These are phyloP conservation scores for Lucilia sericata DNA, from an alignment of 1,140 invertebrate species.

Conservation along the genomic window DNA sequence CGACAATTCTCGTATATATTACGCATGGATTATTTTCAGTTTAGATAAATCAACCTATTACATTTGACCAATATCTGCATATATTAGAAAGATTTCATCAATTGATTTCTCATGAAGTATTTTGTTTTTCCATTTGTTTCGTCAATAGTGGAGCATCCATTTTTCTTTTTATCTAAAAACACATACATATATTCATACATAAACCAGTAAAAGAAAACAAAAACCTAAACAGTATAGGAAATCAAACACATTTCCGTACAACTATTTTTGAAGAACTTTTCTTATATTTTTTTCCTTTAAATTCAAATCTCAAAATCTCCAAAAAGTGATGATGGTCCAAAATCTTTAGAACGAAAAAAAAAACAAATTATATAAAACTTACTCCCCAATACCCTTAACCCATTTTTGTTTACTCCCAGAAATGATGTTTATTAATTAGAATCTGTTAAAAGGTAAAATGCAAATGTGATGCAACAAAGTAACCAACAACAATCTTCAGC, in stretches of 20 bases:
- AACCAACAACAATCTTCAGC: constrained; percentile 51
- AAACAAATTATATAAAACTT: background rate
- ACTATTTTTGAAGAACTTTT: background rate
- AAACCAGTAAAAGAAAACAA: no score
- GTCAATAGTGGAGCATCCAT: background rate
- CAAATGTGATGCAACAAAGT: constrained; percentile 48
- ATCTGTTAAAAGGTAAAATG: constrained; percentile 18
- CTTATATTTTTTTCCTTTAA: background rate
- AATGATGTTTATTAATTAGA: background rate
- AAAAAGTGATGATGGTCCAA: no score
- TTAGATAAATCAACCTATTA: no score
- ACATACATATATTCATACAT: background rate
- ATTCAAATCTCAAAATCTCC: background rate
- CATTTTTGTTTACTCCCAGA: constrained; percentile 5
- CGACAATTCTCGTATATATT: no score
- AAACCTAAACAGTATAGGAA: background rate
- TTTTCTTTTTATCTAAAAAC: no score
- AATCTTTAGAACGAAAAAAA: background rate
- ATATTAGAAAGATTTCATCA: background rate
- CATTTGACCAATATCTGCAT: no score
- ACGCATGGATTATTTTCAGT: no score
- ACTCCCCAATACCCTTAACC: background rate
- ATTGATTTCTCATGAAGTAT: background rate
- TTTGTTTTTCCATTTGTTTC: background rate
- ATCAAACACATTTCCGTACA: background rate